A percentile compares a stretch with the other conserved stretches of the same genome.
Evolutionary conservation across 2,113 vertebrate species (phyloP).

Genomic region (Siniperca chuatsi): DNA sequence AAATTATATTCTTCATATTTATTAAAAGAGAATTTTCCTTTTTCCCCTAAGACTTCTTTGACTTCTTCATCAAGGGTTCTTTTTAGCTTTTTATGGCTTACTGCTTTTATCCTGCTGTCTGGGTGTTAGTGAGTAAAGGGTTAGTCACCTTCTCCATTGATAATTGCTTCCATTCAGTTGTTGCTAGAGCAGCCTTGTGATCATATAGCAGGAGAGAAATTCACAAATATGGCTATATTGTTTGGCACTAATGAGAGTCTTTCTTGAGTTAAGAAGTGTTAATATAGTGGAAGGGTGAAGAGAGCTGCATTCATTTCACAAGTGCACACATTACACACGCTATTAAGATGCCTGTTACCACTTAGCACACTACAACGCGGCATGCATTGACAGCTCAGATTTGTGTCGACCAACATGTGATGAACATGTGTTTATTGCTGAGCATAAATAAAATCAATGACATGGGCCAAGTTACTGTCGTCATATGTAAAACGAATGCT

Average conservation of each 20-base stretch:
- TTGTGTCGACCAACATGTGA: background rate
- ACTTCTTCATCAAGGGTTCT: constrained; percentile 41
- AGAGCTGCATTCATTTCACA: constrained; percentile 51
- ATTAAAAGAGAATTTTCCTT: constrained; percentile 11
- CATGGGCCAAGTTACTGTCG: background rate
- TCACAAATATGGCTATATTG: constrained; percentile 63
- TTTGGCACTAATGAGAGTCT: constrained; percentile 74
- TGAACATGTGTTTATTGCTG: background rate
- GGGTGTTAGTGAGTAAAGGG: constrained; percentile 51
- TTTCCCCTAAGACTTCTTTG: background rate
- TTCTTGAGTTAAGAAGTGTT: constrained; percentile 52
- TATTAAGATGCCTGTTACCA: constrained; percentile 29
- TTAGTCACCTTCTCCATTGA: constrained; percentile 67
- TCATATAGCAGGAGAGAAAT: constrained; percentile 56
- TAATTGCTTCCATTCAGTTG: constrained; percentile 75
- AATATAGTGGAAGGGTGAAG: constrained; percentile 45
- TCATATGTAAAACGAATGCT: constrained; percentile 44
- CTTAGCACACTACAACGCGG: constrained; percentile 21
- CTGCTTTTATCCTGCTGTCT: constrained; percentile 62
- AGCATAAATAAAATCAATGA: constrained; percentile 43
- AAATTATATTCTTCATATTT: constrained; percentile 7
- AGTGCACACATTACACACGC: constrained; percentile 10
- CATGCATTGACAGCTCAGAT: constrained; percentile 11
- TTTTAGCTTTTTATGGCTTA: constrained; percentile 42
- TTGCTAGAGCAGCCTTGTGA: constrained; percentile 63